Base-by-base conservation (phyloP, 2,888 invertebrate genomes). In the Stegana nigrithorax region DNA sequence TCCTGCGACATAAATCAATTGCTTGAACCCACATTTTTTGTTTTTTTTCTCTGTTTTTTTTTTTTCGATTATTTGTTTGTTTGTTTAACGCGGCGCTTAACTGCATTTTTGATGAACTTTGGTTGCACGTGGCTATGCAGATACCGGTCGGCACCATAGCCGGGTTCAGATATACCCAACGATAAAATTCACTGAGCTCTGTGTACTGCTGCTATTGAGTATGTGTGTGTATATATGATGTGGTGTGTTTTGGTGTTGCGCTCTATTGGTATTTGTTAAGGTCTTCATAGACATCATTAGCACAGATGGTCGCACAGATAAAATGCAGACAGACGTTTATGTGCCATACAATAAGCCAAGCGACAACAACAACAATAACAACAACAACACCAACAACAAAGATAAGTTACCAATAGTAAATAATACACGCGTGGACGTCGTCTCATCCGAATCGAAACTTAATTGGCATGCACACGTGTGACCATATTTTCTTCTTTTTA, bases 391-490 rank as follows among this genome's bases (percentile, higher is more conserved):
- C n/a, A n/a, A n/a, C n/a, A n/a, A n/a, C n/a, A n/a, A n/a, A n/a
- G n/a, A n/a, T n/a, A n/a, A n/a, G n/a, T 21, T 45, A 4, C 12
- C 17, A 45, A 45, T 23, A 45, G 45, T 21, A 23, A 45, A 23
- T 45, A 45, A 45, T 45, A 21, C 23, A 4, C 4, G 45, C 21
- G 4, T 7, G 21, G 21, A 7, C 14, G 21, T 8, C 14, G 4
- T 36, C 2, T 36, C 12, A 8, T 36, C 10, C 36, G 5, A 36
- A 4, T 8, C 14, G 4, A 36, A 36, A 6, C 7, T 51, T 51
- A 27, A 17, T 51, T 51, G 29, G n/a, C 29, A 17, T 27, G 51
- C 51, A 27, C 29, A 51, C 51, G 51, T 51, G 51, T 51, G 51
- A 51, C 19, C 10, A 51, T 51, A 19, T n/a, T 44, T 44, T 7